Evolutionary conservation across 2,888 invertebrate species (phyloP), one percentile per base, ranked within the genome.

Genomic region (Stenodera caucasica): DNA sequence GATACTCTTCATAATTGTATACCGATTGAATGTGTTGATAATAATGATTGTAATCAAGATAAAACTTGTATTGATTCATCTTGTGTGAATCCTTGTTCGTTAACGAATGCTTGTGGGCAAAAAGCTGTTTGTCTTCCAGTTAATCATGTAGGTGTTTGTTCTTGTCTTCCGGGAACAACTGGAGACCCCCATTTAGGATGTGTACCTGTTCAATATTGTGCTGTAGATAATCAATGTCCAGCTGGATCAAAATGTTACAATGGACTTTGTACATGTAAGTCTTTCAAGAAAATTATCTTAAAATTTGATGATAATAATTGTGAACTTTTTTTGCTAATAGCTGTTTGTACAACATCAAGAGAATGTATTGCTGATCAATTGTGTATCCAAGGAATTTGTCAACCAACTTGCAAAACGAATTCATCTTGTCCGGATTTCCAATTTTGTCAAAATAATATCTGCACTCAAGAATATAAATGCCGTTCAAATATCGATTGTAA

Each of bases 141-240:
- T 66, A 91, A 91, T 77, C 94, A 95, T 73, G 86, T 90, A 52
- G 91, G 91, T 0, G 83, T 91, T 35, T 96, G 96, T 75, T 85
- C 87, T n/a, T 96, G 96, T 77, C 84, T 88, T 70, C 84, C 91
- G 23, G 94, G 94, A 49, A 90, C 87, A 66, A 93, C 93, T 0
- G 94, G 94, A 26, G 92, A 94, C 80, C 91, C 95, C 11, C 88
- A 90, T 62, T 83, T 93, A 63, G 94, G 94, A 12, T 95, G 95
- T 75, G 88, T 91, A 26, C 85, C 89, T 1, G 84, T 95, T 54
- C 91, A 93, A 71, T 92, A 92, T 72, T 96, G 96, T 74, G 88
- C 88, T 52, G 84, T 84, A 57, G 93, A 94, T 67, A 85, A 82
- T 40, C 92, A 93, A 75, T 96, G 96, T 77, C 88, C 93, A 0